Conservation (phyloP, 2,797 vertebrate genomes). For the Syngnathus acus region DNA sequence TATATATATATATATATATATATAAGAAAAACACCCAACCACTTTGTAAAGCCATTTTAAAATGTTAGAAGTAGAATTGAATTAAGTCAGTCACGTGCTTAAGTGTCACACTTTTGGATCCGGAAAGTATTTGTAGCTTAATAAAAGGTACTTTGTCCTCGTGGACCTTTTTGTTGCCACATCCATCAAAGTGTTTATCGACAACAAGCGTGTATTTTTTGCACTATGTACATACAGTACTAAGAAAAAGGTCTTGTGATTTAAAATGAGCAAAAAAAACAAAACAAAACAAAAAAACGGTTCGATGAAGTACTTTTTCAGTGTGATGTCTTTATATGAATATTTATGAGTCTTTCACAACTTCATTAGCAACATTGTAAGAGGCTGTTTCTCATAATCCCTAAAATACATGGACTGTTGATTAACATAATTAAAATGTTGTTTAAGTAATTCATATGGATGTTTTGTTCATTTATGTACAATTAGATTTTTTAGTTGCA, state of each 20-base stretch:
- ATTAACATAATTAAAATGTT: conserved; percentile 77
- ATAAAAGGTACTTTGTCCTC: conserved; percentile 50
- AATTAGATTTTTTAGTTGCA: no score
- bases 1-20: no score
- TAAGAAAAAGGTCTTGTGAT: conserved; percentile 79
- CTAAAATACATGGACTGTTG: conserved; percentile 63
- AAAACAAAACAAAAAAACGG: conserved; percentile 33
- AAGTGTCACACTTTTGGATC: conserved; percentile 32
- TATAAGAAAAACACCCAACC: conserved; percentile 47
- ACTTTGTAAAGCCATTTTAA: conserved; percentile 57
- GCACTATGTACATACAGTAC: conserved; percentile 94
- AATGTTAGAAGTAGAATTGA: conserved; percentile 47
- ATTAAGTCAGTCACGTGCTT: conserved; percentile 29
- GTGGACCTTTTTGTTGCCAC: conserved; percentile 35
- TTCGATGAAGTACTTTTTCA: conserved; percentile 70
- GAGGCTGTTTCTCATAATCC: conserved; percentile 63
- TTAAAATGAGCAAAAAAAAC: conserved; percentile 33
- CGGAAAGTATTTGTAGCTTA: conserved; percentile 52
- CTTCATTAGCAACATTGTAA: conserved; percentile 59
- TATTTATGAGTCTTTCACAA: conserved; percentile 66
- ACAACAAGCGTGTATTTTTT: conserved; percentile 77
- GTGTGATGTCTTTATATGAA: conserved; percentile 67
- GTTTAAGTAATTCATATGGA: conserved; percentile 55
- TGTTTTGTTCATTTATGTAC: conserved; percentile 10
- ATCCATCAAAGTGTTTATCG: conserved; percentile 68